Evolutionary conservation across 2,797 vertebrate genomes (phyloP).

Genomic region (Chloroceryle inda): DNA sequence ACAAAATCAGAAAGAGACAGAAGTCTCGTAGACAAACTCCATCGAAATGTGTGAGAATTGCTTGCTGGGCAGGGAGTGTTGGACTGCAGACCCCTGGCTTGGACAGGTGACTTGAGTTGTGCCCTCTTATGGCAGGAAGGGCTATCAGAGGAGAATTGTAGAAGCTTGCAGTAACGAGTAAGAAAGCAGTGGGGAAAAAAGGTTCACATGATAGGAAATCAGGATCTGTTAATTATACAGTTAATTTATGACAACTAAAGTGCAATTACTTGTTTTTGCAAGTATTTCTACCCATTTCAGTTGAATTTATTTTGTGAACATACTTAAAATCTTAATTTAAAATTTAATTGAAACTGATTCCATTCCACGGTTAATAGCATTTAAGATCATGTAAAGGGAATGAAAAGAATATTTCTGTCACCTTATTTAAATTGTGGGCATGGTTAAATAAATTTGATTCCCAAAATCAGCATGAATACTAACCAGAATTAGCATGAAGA

Average conservation of each 20-base stretch:
- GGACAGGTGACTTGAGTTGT: not conserved
- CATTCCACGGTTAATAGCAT: too few relatives aligned
- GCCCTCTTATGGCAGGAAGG: not conserved
- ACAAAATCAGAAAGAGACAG: not conserved
- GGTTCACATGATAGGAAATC: not conserved
- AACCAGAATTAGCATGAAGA: not conserved
- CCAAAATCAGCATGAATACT: not conserved
- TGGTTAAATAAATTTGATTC: not conserved
- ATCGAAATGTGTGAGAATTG: not conserved
- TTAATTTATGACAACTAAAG: not conserved
- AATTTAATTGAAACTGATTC: not conserved
- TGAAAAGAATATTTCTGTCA: not conserved
- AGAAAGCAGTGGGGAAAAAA: not conserved
- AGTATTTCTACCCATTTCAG: not conserved
- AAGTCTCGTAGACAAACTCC: not conserved
- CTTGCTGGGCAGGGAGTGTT: not conserved
- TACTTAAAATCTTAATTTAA: not conserved
- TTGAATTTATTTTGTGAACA: not conserved
- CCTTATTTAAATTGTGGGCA: not conserved
- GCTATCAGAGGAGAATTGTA: not conserved
- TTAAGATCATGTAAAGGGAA: not conserved
- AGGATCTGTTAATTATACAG: not conserved
- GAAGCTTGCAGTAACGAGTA: not conserved
- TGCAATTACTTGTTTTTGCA: not conserved
- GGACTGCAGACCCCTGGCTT: not conserved